Percentiles rank a stretch among this genome's conserved stretches.
Conservation (phyloP, 2,888 invertebrate species). For the Globia sparganii region DNA sequence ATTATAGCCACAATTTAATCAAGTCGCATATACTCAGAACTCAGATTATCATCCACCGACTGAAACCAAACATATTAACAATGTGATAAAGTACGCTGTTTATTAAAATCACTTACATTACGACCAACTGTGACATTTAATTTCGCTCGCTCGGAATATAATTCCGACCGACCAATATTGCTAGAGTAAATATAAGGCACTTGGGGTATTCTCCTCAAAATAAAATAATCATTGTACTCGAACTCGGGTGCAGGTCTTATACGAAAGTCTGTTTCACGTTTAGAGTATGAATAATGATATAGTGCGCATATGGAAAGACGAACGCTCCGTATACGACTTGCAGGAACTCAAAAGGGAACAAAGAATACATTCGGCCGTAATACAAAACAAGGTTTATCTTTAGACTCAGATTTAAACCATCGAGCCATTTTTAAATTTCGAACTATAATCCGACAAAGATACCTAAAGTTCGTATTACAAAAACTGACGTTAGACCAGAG, state of each 20-base stretch:
- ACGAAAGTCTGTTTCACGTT: slow-evolving; percentile 27
- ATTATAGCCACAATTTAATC: slow-evolving; percentile 34
- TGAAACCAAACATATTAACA: slow-evolving; percentile 54
- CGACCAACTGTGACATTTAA: slow-evolving; percentile 57
- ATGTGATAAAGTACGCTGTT: slow-evolving; percentile 41
- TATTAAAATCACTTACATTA: slow-evolving; percentile 59
- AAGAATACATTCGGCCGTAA: neutral
- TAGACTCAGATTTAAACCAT: neutral
- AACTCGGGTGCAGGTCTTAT: slow-evolving; percentile 50
- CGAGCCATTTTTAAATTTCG: neutral
- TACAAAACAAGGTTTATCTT: neutral
- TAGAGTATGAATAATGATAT: slow-evolving; percentile 36
- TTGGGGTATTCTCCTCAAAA: slow-evolving; percentile 41
- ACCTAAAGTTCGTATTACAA: too few relatives aligned
- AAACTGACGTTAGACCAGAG: neutral
- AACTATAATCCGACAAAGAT: neutral
- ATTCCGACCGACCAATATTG: slow-evolving; percentile 45
- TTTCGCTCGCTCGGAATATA: slow-evolving; percentile 37
- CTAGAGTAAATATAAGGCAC: slow-evolving; percentile 35
- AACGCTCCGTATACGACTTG: neutral
- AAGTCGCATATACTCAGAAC: slow-evolving; percentile 31
- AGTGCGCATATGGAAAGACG: slow-evolving; percentile 8
- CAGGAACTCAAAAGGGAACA: neutral
- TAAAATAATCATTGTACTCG: slow-evolving; percentile 40
- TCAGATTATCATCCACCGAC: slow-evolving; percentile 31